Conservation (phyloP, 1,140 invertebrate genomes). For the Carposina sasakii region DNA sequence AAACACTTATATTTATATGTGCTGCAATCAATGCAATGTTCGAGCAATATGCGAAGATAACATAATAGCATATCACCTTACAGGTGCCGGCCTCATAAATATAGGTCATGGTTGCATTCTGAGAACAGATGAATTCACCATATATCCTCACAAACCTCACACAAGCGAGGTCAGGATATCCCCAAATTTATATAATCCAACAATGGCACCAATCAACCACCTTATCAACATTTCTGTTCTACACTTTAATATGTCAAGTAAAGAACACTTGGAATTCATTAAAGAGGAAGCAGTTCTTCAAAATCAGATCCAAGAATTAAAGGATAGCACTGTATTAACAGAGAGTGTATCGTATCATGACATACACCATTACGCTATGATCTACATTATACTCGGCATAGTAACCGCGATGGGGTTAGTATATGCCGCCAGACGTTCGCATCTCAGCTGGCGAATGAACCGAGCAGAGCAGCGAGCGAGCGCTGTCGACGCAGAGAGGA, state of each 20-base stretch:
- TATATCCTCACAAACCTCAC: neutral
- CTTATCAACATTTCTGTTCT: neutral
- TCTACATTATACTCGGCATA: neutral
- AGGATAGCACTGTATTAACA: neutral
- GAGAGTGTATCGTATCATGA: neutral
- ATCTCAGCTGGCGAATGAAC: too few relatives aligned
- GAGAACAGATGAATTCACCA: neutral
- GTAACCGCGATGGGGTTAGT: too few relatives aligned
- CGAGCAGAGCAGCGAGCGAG: too few relatives aligned
- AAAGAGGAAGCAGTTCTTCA: neutral
- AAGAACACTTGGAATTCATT: neutral
- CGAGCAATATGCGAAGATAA: neutral
- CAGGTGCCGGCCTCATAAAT: neutral
- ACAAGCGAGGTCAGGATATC: neutral
- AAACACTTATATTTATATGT: neutral
- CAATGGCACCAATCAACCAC: neutral
- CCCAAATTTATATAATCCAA: neutral
- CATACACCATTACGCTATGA: neutral
- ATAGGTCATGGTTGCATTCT: neutral
- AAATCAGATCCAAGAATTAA: neutral
- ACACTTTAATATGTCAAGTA: neutral
- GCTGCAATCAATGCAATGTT: neutral
- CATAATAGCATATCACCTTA: neutral
- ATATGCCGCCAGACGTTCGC: too few relatives aligned
- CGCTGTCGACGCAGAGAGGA: too few relatives aligned